Conservation (phyloP, 2,113 vertebrate genomes). For the Alces alces region DNA sequence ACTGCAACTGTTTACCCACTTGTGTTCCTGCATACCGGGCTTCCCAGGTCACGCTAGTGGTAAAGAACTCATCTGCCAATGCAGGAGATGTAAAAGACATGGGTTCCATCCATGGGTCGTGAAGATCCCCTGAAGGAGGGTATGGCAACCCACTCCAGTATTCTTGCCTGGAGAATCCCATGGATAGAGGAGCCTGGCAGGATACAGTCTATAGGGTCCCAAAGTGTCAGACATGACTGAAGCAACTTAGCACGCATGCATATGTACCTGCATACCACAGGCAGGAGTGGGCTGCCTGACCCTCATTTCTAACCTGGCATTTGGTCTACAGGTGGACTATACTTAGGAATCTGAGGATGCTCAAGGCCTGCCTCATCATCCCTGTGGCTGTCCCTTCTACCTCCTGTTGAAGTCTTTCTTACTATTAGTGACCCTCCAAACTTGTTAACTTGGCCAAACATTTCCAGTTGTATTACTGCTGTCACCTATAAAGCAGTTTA, state of each 20-base stretch:
- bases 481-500: not conserved
- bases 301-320: not conserved
- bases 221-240: too few relatives aligned
- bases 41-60: too few relatives aligned
- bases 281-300: not conserved
- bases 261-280: not conserved
- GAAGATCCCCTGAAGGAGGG: too few relatives aligned
- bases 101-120: too few relatives aligned
- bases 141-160: too few relatives aligned
- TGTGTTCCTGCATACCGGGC: not conserved
- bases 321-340: not conserved
- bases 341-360: not conserved
- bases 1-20: not conserved
- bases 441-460: not conserved
- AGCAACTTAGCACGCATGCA: too few relatives aligned
- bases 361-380: not conserved
- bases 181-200: too few relatives aligned
- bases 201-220: too few relatives aligned
- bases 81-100: too few relatives aligned
- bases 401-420: not conserved
- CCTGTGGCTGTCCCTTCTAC: not conserved
- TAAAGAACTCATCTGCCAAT: too few relatives aligned
- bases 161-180: too few relatives aligned
- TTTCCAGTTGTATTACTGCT: not conserved
- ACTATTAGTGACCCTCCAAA: not conserved